These are phyloP conservation scores for Chelon auratus DNA, from an alignment of 2,797 vertebrate species.

Conservation along the genomic window DNA sequence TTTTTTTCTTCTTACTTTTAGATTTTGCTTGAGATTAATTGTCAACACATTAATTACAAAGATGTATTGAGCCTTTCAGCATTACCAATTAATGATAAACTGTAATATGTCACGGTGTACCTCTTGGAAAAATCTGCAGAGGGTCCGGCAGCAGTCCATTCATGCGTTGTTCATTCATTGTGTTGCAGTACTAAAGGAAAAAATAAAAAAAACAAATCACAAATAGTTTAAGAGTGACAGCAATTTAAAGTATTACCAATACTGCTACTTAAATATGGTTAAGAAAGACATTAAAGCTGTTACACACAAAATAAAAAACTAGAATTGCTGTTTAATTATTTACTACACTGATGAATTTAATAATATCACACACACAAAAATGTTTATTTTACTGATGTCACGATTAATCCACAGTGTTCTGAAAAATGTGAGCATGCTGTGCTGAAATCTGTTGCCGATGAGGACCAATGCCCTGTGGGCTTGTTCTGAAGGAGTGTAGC, in stretches of 20 bases:
- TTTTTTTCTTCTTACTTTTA: constrained; percentile 3
- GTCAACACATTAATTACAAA: constrained; percentile 26
- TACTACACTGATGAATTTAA: background rate
- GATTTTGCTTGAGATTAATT: constrained; percentile 24
- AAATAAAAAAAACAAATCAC: constrained; percentile 50
- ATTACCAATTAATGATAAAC: constrained; percentile 20
- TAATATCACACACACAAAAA: constrained; percentile 20
- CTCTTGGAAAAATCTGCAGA: constrained; percentile 98
- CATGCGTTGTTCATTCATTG: constrained; percentile 94
- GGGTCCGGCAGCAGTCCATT: constrained; percentile 95
- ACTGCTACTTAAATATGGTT: background rate
- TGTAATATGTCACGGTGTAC: constrained; percentile 77
- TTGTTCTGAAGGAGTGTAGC: constrained; percentile 79
- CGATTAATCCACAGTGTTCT: constrained; percentile 54
- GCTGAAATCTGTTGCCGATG: constrained; percentile 79
- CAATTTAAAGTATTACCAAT: background rate
- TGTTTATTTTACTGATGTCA: constrained; percentile 59
- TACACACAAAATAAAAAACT: constrained; percentile 2
- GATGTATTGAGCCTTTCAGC: constrained; percentile 15
- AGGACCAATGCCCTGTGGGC: constrained; percentile 75
- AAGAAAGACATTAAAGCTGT: background rate
- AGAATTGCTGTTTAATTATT: constrained; percentile 4
- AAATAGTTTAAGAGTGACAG: constrained; percentile 1
- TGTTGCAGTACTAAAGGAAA: constrained; percentile 92
- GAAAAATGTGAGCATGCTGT: constrained; percentile 63